These are phyloP conservation scores for Oreochromis grahami DNA, from an alignment of 2,797 vertebrate species.

Conservation along the genomic window DNA sequence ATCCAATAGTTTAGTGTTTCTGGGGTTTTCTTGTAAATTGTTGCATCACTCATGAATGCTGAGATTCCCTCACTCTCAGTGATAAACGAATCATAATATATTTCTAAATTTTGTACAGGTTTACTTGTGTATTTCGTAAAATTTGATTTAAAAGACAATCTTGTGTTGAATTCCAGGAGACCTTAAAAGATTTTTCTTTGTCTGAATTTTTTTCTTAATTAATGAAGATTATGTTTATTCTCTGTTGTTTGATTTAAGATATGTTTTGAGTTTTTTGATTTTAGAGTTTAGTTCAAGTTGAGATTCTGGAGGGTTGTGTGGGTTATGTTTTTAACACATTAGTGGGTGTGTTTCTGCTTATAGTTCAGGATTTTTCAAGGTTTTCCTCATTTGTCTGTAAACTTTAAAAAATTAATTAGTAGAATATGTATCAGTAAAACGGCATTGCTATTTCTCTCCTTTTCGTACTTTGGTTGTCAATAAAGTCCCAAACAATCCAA, in stretches of 20 bases:
- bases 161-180: not conserved
- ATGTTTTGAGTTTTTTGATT: fast-evolving
- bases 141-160: not conserved
- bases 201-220: fast-evolving
- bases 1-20: no score
- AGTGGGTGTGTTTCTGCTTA: fast-evolving
- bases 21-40: no score
- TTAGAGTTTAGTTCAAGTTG: not conserved
- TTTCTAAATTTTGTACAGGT: not conserved
- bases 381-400: not conserved
- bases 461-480: not conserved
- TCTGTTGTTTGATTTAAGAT: not conserved
- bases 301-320: not conserved
- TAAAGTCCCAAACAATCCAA: no score
- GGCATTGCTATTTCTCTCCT: fast-evolving
- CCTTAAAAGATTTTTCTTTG: fast-evolving
- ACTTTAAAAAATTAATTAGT: not conserved
- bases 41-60: no score
- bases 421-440: fast-evolving
- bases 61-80: no score
- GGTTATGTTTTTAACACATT: not conserved
- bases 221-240: fast-evolving
- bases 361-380: not conserved
- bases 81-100: no score
- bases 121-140: not conserved